phyloP scores from a whole-genome alignment of 2,797 vertebrate species.

The Ictinia mississippiensis region DNA sequence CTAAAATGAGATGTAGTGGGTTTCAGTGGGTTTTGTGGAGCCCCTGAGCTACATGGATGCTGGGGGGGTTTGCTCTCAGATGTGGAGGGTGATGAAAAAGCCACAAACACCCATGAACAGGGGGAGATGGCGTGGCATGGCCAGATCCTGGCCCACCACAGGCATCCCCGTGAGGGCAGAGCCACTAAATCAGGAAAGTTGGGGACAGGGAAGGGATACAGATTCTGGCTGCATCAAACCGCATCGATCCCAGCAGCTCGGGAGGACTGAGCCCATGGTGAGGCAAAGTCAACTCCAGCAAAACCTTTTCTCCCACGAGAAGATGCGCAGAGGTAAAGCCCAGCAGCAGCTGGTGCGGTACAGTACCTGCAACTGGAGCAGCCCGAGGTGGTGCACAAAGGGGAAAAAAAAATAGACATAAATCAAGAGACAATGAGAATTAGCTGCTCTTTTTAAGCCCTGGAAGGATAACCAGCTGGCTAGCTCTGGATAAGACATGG shows the following conservation, averaged over 20 bases:
- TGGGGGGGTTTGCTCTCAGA: background rate
- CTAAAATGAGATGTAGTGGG: background rate
- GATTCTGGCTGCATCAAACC: background rate
- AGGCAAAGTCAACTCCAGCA: background rate
- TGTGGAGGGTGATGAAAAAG: background rate
- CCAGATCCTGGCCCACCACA: background rate
- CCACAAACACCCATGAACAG: background rate
- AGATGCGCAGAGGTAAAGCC: background rate
- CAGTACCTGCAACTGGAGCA: conserved; percentile 86
- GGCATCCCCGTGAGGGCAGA: background rate
- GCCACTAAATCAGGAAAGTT: background rate
- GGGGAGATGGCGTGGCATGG: rapidly evolving
- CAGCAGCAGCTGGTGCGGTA: conserved; percentile 5
- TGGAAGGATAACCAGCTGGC: background rate
- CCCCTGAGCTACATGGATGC: rapidly evolving
- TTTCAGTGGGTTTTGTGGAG: background rate
- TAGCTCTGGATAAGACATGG: background rate
- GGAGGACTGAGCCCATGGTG: background rate
- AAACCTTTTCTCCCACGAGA: rapidly evolving
- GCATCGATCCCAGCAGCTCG: background rate
- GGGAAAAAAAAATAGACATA: background rate
- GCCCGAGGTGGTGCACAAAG: conserved; percentile 4
- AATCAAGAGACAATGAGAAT: conserved; percentile 32
- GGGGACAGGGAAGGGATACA: background rate
- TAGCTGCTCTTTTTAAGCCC: background rate